phyloP scores from a whole-genome alignment of 2,888 invertebrate species.

The Pocota personata region DNA sequence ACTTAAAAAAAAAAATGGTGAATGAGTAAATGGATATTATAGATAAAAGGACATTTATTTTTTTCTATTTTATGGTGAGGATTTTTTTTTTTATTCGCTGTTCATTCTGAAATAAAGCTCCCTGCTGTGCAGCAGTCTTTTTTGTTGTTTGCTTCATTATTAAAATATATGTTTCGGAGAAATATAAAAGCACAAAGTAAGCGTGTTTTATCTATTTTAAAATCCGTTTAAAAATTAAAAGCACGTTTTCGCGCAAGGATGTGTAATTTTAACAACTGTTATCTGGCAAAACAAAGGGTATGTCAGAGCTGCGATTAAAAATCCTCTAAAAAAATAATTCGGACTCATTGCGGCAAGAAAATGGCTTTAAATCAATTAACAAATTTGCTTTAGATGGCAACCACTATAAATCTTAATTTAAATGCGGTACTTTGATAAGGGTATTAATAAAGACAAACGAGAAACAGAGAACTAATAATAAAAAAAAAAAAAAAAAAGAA shows the following conservation, averaged over 20 bases:
- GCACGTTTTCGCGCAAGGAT: conserved; percentile 77
- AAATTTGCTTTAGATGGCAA: neutral
- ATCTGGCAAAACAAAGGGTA: neutral
- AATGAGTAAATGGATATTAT: conserved; percentile 54
- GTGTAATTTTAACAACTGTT: conserved; percentile 28
- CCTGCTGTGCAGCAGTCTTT: conserved; percentile 2
- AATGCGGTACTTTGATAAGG: conserved; percentile 30
- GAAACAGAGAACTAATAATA: conserved; percentile 18
- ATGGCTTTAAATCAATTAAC: conserved; percentile 16
- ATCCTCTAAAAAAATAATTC: neutral
- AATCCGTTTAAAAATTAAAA: conserved; percentile 80
- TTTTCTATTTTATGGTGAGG: conserved; percentile 1
- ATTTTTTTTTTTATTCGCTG: conserved; percentile 5
- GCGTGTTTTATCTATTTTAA: conserved; percentile 80
- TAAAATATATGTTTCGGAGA: conserved; percentile 24
- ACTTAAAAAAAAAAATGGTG: conserved; percentile 12
- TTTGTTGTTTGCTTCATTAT: conserved; percentile 28
- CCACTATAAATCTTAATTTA: conserved; percentile 41
- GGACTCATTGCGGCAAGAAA: neutral
- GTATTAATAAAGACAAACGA: conserved; percentile 33
- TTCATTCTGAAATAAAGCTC: conserved; percentile 39
- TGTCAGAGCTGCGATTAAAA: conserved; percentile 1
- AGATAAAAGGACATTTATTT: conserved; percentile 58
- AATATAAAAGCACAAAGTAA: conserved; percentile 46
- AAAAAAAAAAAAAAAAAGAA: neutral